phyloP scores from a whole-genome alignment of 2,113 vertebrate species.

The Tympanuchus pallidicinctus region DNA sequence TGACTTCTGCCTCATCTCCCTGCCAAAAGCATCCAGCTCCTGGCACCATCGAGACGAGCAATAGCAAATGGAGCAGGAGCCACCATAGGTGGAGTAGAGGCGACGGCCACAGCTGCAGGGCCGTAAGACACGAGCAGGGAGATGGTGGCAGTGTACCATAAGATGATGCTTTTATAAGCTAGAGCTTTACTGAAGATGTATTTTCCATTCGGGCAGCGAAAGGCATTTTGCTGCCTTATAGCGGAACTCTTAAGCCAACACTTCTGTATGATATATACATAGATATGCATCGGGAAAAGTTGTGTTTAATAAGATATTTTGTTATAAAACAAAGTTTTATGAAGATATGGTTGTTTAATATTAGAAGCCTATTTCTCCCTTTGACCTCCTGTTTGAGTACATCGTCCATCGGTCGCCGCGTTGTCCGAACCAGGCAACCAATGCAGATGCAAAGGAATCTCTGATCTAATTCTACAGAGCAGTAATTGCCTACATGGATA shows the following conservation, averaged over 20 bases:
- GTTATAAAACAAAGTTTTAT: slow-evolving; percentile 83
- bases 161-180: slow-evolving; percentile 56
- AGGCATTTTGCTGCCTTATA: slow-evolving; percentile 50
- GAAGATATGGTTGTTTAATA: slow-evolving; percentile 79
- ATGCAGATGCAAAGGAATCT: slow-evolving; percentile 33
- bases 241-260: slow-evolving; percentile 68
- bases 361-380: slow-evolving; percentile 71
- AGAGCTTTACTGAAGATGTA: slow-evolving; percentile 55
- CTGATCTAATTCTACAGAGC: slow-evolving; percentile 33
- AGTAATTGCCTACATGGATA: slow-evolving; percentile 1
- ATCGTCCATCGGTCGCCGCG: slow-evolving; percentile 32
- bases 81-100: background rate
- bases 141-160: slow-evolving; percentile 26
- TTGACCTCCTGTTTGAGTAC: slow-evolving; percentile 42
- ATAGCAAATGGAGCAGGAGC: slow-evolving; percentile 38
- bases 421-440: background rate
- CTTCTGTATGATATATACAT: slow-evolving; percentile 72
- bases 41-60: slow-evolving; percentile 19
- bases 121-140: background rate
- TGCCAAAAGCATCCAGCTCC: slow-evolving; percentile 21
- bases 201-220: slow-evolving; percentile 62
- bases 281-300: slow-evolving; percentile 67
- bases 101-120: background rate
- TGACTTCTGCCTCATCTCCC: slow-evolving; percentile 29
- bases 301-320: slow-evolving; percentile 83